phyloP scores from a whole-genome alignment of 2,797 vertebrate species.

The Choloepus didactylus region DNA sequence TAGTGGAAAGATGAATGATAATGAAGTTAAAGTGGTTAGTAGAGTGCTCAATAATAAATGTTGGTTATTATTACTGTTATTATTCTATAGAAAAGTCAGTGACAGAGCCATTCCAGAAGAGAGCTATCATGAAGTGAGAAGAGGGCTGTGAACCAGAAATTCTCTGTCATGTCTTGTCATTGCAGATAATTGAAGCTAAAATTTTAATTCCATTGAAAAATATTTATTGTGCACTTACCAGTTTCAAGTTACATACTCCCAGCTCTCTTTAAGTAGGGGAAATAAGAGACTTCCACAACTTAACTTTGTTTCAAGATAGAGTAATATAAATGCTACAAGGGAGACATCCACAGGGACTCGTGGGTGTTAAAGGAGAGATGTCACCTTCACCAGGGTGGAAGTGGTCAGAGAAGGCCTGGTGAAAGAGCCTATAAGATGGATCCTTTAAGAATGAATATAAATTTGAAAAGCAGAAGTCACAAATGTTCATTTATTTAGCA shows the following conservation, averaged over 20 bases:
- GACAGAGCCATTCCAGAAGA: neutral
- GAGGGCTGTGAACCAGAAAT: neutral
- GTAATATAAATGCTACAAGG: neutral
- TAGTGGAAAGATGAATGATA: slow-evolving; percentile 2
- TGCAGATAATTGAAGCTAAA: neutral
- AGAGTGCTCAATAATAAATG: neutral
- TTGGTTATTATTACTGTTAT: neutral
- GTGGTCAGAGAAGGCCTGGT: neutral
- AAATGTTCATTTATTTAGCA: slow-evolving; percentile 61
- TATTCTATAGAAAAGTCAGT: neutral
- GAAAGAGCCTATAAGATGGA: neutral
- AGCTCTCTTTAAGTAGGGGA: neutral
- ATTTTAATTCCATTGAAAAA: slow-evolving; percentile 31
- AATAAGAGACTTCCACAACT: neutral
- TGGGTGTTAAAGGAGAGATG: neutral
- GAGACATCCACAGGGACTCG: fast-evolving
- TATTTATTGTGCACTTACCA: neutral
- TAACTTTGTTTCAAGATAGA: slow-evolving; percentile 16
- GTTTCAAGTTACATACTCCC: neutral
- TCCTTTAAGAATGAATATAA: neutral
- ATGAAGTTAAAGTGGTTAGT: slow-evolving; percentile 9
- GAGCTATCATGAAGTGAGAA: neutral
- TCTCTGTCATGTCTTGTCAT: neutral
- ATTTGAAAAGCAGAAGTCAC: slow-evolving; percentile 44
- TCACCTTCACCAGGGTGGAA: neutral